Evolutionary conservation across 2,888 invertebrate species (phyloP), one percentile per base, ranked within the genome.

Genomic region (Cryptocheilus praepositus): DNA sequence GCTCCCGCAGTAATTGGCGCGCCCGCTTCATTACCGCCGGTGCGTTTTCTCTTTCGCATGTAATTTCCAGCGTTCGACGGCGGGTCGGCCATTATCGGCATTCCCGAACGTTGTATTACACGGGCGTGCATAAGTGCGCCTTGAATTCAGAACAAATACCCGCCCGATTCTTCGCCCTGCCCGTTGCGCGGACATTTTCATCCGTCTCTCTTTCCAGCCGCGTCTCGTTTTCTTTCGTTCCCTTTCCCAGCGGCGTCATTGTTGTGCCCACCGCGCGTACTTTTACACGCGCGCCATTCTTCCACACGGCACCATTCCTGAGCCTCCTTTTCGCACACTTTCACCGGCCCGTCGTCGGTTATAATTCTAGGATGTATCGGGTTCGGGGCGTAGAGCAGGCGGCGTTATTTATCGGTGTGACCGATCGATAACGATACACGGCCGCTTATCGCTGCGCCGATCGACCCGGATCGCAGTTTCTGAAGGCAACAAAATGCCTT

Each of bases 311-410:
- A 80, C 71, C 68, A 72, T 77, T 73, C 71, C 61, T 64, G 49
- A 64, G 70, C 68, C 74, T 75, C 75, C 63, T 75, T 80, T 83
- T 83, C 82, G 83, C 83, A 82, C 83, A 85, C 85, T 85, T 85
- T 85, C 86, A 83, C 85, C 82, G 68, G 73, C 64, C 67, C 64
- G 75, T 65, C 75, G 78, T 67, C 75, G 73, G 76, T 74, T 69
- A 68, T 61, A 61, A 59, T 61, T 67, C 61, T 66, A 71, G 69
- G 61, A 73, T 62, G 58, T 19, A 44, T n/a, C 61, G 28, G 58
- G 36, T 49, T n/a, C 63, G 66, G 61, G 63, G 62, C 43, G 43
- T 51, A 60, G 59, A 60, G 61, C 55, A 51, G 11, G 21, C 55
- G 54, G 11, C 25, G 43, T 43, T 51, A 21, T 49, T 56, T 43